Percentiles rank a stretch among this genome's conserved stretches.
These are phyloP conservation scores for Pyrochroa serraticornis DNA, from an alignment of 2,888 invertebrate genomes.

Conservation along the genomic window DNA sequence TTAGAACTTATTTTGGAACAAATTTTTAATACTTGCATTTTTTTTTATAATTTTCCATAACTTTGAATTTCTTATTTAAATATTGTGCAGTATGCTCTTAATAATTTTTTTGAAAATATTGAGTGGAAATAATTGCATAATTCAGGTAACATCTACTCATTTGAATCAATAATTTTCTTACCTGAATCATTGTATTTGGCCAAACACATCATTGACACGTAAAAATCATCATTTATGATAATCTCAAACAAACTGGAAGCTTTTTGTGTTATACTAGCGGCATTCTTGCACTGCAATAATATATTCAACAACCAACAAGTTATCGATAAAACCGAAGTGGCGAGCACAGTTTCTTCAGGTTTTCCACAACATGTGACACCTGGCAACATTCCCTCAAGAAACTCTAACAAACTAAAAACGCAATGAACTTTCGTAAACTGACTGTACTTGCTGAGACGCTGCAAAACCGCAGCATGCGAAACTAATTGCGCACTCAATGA, in stretches of 20 bases:
- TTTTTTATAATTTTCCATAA: no score
- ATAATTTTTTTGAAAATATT: no score
- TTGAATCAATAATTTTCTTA: conserved; percentile 43
- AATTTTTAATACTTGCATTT: no score
- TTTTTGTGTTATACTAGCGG: conserved; percentile 66
- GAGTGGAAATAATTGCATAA: no score
- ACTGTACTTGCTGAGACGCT: conserved; percentile 87
- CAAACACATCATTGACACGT: conserved; percentile 81
- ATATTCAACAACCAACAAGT: conserved; percentile 84
- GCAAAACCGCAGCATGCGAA: conserved; percentile 87
- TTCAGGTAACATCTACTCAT: no score
- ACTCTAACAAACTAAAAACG: conserved; percentile 82
- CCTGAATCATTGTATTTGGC: conserved; percentile 83
- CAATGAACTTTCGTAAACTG: conserved; percentile 84
- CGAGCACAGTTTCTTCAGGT: conserved; percentile 85
- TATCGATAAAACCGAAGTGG: conserved; percentile 81
- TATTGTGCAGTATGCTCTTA: no score
- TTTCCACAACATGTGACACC: conserved; percentile 76
- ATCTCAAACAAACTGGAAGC: conserved; percentile 67
- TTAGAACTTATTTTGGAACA: no score
- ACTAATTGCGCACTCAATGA: conserved; percentile 89
- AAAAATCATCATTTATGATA: conserved; percentile 68
- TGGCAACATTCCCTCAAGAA: conserved; percentile 72
- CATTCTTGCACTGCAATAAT: conserved; percentile 61
- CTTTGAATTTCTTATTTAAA: no score